Conservation (phyloP, 2,888 invertebrate species). For the Trachelus troglodyta region DNA sequence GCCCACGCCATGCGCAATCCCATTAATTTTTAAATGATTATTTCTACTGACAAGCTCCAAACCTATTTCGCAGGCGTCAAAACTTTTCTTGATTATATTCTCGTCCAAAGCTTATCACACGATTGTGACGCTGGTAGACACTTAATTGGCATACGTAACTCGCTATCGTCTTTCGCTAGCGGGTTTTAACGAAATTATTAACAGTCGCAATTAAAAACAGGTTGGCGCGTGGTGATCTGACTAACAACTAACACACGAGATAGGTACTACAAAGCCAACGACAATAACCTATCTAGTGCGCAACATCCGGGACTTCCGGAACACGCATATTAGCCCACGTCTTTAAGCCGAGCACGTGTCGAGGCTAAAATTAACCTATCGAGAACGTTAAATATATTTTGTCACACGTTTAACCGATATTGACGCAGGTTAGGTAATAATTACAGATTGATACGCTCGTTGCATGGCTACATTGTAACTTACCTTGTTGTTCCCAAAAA, state of each 20-base stretch:
- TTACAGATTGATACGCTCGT: conserved; percentile 8
- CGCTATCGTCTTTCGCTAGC: conserved; percentile 31
- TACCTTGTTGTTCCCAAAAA: not conserved
- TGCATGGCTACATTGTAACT: conserved; percentile 10
- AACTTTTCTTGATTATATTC: not conserved
- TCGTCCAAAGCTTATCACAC: conserved; percentile 15
- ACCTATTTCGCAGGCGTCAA: not conserved
- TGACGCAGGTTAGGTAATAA: conserved; percentile 6
- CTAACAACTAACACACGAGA: conserved; percentile 59
- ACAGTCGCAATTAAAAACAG: conserved; percentile 55
- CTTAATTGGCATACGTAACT: conserved; percentile 23
- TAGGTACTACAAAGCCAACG: conserved; percentile 57
- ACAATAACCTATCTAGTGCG: conserved; percentile 60
- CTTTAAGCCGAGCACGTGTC: conserved; percentile 11
- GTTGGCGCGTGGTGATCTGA: conserved; percentile 60
- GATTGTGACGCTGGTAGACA: conserved; percentile 22
- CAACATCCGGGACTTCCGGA: conserved; percentile 52
- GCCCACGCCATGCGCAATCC: not conserved
- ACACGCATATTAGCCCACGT: conserved; percentile 29
- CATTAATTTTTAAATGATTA: not conserved
- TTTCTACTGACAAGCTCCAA: not conserved
- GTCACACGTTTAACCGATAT: conserved; percentile 13
- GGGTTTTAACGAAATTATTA: conserved; percentile 42
- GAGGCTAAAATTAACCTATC: not conserved
- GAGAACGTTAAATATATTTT: conserved; percentile 10